Evolutionary conservation across 1,140 invertebrate genomes (phyloP).

Genomic region (Popillia japonica): DNA sequence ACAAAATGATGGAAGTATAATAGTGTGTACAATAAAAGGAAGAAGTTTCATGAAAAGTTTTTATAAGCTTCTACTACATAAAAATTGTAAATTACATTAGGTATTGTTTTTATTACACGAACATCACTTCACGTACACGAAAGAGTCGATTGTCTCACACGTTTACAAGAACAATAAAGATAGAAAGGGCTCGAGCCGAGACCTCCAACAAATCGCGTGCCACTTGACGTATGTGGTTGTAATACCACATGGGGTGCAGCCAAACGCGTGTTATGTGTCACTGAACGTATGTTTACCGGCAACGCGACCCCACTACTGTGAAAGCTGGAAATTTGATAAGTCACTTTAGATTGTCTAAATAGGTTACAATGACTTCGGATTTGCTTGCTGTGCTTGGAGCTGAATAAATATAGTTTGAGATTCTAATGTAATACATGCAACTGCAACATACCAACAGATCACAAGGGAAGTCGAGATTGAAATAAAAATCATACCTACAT

Average conservation of each 20-base stretch:
- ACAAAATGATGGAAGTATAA: too few species aligned
- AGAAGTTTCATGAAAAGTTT: too few species aligned
- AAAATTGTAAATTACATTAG: too few species aligned
- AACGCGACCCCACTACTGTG: conserved; percentile 7
- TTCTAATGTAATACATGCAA: too few species aligned
- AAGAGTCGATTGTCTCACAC: not conserved
- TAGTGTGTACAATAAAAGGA: too few species aligned
- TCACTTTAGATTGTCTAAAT: conserved; percentile 5
- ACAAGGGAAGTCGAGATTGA: too few species aligned
- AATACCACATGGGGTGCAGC: conserved; percentile 38
- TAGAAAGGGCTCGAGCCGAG: not conserved
- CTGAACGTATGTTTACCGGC: conserved; percentile 29
- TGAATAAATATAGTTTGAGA: too few species aligned
- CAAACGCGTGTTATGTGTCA: conserved; percentile 33
- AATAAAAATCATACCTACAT: too few species aligned
- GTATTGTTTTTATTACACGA: too few species aligned
- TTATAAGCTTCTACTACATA: too few species aligned
- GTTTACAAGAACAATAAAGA: not conserved
- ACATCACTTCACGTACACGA: too few species aligned
- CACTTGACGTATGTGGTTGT: conserved; percentile 35
- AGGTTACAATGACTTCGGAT: not conserved
- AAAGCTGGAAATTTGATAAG: conserved; percentile 32
- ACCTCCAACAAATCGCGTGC: conserved; percentile 35
- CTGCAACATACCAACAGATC: too few species aligned
- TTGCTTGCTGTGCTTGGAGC: not conserved